These are phyloP conservation scores for Philotrypesis tridentata DNA, from an alignment of 1,140 invertebrate genomes.

Conservation along the genomic window DNA sequence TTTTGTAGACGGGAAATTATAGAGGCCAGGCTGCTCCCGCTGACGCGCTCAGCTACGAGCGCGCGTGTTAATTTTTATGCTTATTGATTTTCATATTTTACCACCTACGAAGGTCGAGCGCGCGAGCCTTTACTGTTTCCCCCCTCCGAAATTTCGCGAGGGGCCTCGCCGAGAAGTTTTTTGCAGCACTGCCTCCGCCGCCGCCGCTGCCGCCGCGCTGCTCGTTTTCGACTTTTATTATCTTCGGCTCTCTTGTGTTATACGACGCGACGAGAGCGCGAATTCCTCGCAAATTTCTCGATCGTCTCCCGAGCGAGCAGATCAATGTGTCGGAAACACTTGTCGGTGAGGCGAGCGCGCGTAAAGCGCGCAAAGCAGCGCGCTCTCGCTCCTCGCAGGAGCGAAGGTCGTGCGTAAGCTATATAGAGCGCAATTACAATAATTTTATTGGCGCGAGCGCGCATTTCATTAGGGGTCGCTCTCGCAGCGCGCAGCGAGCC, in stretches of 20 bases:
- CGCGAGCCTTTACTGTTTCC: slow-evolving; percentile 9
- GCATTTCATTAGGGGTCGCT: slow-evolving; percentile 56
- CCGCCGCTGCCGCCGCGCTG: no score
- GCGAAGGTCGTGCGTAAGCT: background rate
- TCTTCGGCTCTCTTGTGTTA: background rate
- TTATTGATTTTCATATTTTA: slow-evolving; percentile 73
- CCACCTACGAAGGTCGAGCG: slow-evolving; percentile 58
- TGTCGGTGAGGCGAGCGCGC: background rate
- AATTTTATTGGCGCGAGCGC: slow-evolving; percentile 34
- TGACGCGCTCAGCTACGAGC: slow-evolving; percentile 28
- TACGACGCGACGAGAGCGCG: background rate
- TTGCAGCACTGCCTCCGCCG: no score
- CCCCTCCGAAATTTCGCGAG: background rate
- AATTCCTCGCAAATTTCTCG: background rate
- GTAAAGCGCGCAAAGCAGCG: no score
- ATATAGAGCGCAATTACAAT: slow-evolving; percentile 26
- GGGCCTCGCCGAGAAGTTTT: slow-evolving; percentile 12
- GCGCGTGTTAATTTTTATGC: slow-evolving; percentile 67
- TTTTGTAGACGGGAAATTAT: background rate
- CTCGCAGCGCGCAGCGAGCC: slow-evolving; percentile 28
- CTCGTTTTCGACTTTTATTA: background rate
- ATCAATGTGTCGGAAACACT: background rate
- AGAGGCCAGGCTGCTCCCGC: slow-evolving; percentile 48
- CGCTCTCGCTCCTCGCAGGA: no score
- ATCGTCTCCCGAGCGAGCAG: background rate